Evolutionary conservation across 2,797 vertebrate genomes (phyloP).

Genomic region (Lacerta viridis): DNA sequence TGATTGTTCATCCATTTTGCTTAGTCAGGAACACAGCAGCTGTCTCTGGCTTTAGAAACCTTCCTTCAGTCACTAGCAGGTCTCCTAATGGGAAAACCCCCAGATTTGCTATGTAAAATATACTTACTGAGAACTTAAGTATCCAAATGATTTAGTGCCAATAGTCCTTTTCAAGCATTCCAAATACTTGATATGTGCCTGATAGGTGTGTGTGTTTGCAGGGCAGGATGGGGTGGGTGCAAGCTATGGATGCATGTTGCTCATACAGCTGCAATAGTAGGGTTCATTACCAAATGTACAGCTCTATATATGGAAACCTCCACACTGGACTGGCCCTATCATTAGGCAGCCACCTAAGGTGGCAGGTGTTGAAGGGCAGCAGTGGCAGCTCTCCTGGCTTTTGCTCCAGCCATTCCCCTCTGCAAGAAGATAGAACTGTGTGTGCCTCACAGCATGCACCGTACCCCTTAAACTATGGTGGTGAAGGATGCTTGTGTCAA

Average conservation of each 20-base stretch:
- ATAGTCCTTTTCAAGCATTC: background rate
- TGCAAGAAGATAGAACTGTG: no score
- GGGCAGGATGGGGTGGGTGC: no score
- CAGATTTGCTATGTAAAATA: background rate
- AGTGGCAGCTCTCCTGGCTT: background rate
- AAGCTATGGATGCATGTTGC: background rate
- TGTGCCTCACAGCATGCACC: no score
- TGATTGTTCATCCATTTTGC: slow-evolving; percentile 34
- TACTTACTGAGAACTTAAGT: background rate
- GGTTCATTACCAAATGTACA: background rate
- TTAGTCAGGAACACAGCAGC: background rate
- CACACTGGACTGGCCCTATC: background rate
- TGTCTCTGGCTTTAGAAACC: slow-evolving; percentile 2
- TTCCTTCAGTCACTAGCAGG: background rate
- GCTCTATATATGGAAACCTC: background rate
- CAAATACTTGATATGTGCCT: background rate
- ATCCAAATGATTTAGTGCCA: background rate
- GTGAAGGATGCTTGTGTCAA: no score
- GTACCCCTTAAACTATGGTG: no score
- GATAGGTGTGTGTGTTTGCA: background rate
- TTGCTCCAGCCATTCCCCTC: no score
- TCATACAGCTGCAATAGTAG: background rate
- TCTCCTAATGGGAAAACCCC: background rate
- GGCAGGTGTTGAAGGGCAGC: background rate
- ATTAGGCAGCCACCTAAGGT: background rate